phyloP scores from a whole-genome alignment of 2,113 vertebrate species.

The Anhinga rufa region DNA sequence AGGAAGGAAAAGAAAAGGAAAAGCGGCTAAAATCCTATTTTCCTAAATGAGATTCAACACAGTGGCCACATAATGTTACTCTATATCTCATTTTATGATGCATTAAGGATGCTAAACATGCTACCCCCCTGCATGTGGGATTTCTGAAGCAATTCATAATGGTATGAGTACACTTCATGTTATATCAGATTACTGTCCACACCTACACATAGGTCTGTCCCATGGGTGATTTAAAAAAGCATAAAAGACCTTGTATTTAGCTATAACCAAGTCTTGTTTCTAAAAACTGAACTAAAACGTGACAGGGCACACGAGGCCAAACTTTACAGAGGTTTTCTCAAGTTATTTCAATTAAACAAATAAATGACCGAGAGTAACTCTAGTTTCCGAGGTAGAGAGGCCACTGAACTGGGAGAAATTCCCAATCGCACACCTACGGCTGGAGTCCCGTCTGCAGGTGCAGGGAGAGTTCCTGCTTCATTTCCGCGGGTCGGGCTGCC shows the following conservation, averaged over 20 bases:
- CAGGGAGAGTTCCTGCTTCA: not conserved
- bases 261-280: not conserved
- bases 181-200: not conserved
- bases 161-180: no score
- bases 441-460: not conserved
- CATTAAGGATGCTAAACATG: not conserved
- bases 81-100: not conserved
- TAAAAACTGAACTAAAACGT: not conserved
- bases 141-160: not conserved
- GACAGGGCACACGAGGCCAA: not conserved
- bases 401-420: not conserved
- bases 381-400: no score
- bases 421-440: not conserved
- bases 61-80: not conserved
- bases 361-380: not conserved
- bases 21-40: not conserved
- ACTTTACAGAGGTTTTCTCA: not conserved
- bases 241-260: not conserved
- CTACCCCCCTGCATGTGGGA: not conserved
- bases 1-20: not conserved
- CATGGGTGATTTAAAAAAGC: not conserved
- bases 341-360: not conserved
- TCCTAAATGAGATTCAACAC: not conserved
- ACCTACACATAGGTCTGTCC: not conserved
- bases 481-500: not conserved